Base-by-base conservation (phyloP, 2,797 vertebrate genomes). In the Sarcophilus harrisii region DNA sequence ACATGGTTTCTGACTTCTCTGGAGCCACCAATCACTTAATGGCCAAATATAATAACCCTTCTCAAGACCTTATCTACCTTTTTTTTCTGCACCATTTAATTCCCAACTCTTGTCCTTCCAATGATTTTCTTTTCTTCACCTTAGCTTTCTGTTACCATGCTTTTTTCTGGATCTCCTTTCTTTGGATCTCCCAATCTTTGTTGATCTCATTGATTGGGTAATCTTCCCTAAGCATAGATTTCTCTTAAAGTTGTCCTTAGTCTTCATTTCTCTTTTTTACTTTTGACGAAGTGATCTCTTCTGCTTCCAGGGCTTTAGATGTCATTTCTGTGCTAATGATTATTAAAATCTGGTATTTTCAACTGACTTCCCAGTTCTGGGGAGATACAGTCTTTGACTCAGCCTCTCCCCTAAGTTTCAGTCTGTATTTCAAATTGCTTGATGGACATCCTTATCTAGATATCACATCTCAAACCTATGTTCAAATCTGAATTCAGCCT, bases 221-320 rank as follows among this genome's bases (percentile, higher is more conserved):
- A 9, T 93, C n/a, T 92, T 38, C 94, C 52, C 90, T 24, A 8
- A 93, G 73, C 87, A 93, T 59, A 14, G 30, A 59, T 54, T 93
- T 89, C 59, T 92, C 90, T 89, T 91, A 90, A 95, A 81, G 8
- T 81, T 81, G 6, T 45, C 38, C 66, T 16, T 45, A 45, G 12
- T 32, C 57, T 52, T 90, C 29, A 38, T 18, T 94, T 57, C n/a
- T 81, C 87, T 0, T 57, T 55, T 38, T 27, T 3, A 18, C 52
- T 4, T 91, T 38, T 91, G n/a, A 29, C 66, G 45, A 13, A 9
- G 60, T 59, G 59, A 59, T 59, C 49, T 90, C 59, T 59, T 87
- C 27, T 29, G 90, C 57, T 57, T 24, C 11, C 21, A 81, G 66
- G 12, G 21, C 10, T 81, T 90, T 45, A 60, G 49, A 38, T 62